A percentile compares a stretch with the other conserved stretches of the same genome.
Conservation (phyloP, 2,888 invertebrate species). For the Iselma pallidipennis region DNA sequence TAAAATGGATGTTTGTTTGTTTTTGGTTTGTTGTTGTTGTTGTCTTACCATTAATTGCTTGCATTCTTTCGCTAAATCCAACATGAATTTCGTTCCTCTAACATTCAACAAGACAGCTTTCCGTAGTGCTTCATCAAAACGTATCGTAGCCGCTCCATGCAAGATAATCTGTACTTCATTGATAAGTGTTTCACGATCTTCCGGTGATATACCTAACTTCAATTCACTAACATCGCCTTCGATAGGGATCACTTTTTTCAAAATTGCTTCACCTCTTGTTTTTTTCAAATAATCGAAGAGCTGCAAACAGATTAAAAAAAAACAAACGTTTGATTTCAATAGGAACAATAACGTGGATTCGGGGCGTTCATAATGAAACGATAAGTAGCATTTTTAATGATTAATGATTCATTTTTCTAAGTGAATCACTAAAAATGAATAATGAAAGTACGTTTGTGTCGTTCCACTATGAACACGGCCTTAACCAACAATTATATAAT, state of each 20-base stretch:
- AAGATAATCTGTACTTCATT: slow-evolving; percentile 80
- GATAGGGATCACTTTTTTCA: slow-evolving; percentile 72
- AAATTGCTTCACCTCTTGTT: slow-evolving; percentile 57
- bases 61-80: slow-evolving; percentile 78
- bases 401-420: not conserved
- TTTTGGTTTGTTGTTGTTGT: too few relatives aligned
- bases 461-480: too few relatives aligned
- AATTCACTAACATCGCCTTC: slow-evolving; percentile 71
- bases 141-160: slow-evolving; percentile 75
- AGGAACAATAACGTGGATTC: too few relatives aligned
- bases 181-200: slow-evolving; percentile 66
- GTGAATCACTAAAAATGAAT: too few relatives aligned
- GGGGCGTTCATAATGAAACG: too few relatives aligned
- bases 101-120: slow-evolving; percentile 91
- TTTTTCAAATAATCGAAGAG: not conserved
- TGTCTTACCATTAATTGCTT: slow-evolving; percentile 74
- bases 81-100: slow-evolving; percentile 83
- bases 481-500: too few relatives aligned
- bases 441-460: too few relatives aligned
- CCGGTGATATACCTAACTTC: slow-evolving; percentile 69
- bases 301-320: not conserved
- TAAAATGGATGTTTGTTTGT: too few relatives aligned
- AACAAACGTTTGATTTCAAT: too few relatives aligned
- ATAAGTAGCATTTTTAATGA: not conserved
- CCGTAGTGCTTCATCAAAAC: slow-evolving; percentile 90